Conservation (phyloP, 2,888 invertebrate species). For the Cistogaster globosa region DNA sequence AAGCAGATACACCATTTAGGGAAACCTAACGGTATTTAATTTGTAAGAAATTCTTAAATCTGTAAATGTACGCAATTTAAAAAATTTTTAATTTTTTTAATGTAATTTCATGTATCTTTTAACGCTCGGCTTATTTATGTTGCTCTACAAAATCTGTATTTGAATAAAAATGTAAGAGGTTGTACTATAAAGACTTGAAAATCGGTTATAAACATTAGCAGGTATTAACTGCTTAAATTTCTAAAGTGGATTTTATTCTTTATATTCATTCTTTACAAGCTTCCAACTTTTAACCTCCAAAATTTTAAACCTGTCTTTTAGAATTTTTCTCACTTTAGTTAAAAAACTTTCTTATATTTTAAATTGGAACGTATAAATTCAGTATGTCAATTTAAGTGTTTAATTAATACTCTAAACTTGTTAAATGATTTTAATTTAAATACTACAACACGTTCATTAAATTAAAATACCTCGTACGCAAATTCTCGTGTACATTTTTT, state of each 20-base stretch:
- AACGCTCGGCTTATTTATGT: too few species aligned
- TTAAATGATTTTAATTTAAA: slow-evolving; percentile 54
- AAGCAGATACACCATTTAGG: background rate
- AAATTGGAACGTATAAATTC: background rate
- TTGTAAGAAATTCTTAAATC: slow-evolving; percentile 1
- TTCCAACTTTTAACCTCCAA: too few species aligned
- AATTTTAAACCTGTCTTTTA: too few species aligned
- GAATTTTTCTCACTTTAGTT: too few species aligned
- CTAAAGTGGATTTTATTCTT: too few species aligned
- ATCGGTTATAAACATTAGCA: background rate
- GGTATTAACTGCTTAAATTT: too few species aligned
- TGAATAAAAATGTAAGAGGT: too few species aligned
- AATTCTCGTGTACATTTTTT: background rate
- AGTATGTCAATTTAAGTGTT: slow-evolving; percentile 49
- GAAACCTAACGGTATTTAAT: background rate
- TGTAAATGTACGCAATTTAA: background rate
- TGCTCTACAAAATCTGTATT: too few species aligned
- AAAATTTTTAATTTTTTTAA: background rate
- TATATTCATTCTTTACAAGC: too few species aligned
- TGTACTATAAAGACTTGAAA: background rate
- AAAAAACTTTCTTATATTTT: background rate
- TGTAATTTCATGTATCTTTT: background rate
- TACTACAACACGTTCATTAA: slow-evolving; percentile 20
- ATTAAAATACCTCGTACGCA: slow-evolving; percentile 19
- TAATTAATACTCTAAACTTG: slow-evolving; percentile 63